Base-by-base conservation (phyloP, 2,888 invertebrate species). In the Eubasilissa splendida region DNA sequence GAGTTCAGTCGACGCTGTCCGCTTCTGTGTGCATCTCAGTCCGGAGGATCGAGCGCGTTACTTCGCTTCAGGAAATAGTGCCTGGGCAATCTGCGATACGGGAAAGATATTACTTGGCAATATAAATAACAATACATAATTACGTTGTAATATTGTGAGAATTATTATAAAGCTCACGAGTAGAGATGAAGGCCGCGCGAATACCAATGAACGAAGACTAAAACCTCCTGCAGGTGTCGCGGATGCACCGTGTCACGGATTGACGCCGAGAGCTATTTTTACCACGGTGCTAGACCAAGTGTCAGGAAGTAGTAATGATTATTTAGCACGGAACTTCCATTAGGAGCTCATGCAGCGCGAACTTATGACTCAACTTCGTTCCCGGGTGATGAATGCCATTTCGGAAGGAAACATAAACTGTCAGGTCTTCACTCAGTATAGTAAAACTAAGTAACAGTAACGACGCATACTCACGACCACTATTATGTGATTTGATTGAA, bases 281-380 rank as follows among this genome's bases (percentile, higher is more conserved):
- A 65, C 53, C 53, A 14, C 42, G 42, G 53, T 53, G 63, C 22
- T 22, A 12, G 54, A n/a, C 59, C 22, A 76, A 76, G 65, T 65
- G 65, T 65, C 76, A 76, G 76, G 76, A 76, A 76, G 76, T 76
- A 54, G 76, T 60, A 54, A 76, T 65, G 54, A 76, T 65, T 65
- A 65, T 65, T 65, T 65, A 76, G 76, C 76, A 65, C 65, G 76
- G 65, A 76, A 76, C 76, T 53, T 76, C 65, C 76, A 76, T 76
- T 76, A 65, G 76, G 12, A 65, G 53, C 76, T 58, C 59, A 42
- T 56, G 74, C 59, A 74, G 33, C 14, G 56, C 5, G 58, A 22
- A 58, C 58, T n/a, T 14, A 31, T 76, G 76, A 76, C 76, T 53
- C 60, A 76, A 66, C 42, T 42, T 56, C 14, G n/a, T 65, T 76